A percentile compares a stretch with the other conserved stretches of the same genome.
Evolutionary conservation across 2,113 vertebrate species (phyloP).

Genomic region (Tachysurus fulvidraco): DNA sequence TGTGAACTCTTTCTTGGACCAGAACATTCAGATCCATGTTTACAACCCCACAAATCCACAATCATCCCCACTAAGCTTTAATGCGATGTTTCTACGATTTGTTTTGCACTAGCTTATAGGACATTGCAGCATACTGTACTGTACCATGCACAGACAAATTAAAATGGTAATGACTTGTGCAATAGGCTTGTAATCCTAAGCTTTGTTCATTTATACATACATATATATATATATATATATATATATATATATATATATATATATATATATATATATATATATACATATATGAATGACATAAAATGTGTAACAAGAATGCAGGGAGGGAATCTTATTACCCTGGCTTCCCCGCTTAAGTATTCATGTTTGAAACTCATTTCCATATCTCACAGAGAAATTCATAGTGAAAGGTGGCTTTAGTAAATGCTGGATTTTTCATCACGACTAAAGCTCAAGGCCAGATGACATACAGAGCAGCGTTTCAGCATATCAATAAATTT

Average conservation of each 20-base stretch:
- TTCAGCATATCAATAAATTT: neutral
- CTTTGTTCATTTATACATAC: neutral
- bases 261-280: too few species aligned
- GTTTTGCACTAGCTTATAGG: neutral
- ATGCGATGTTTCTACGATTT: neutral
- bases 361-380: neutral
- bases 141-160: neutral
- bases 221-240: neutral
- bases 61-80: neutral
- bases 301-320: too few species aligned
- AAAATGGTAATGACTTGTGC: neutral
- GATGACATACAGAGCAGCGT: neutral
- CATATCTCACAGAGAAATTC: neutral
- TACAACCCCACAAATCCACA: conserved; percentile 4
- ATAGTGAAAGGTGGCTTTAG: neutral
- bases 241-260: too few species aligned
- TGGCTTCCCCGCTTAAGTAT: neutral
- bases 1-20: neutral
- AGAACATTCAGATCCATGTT: conserved; percentile 10
- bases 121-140: neutral
- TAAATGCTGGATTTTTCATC: neutral
- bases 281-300: neutral
- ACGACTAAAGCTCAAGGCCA: neutral
- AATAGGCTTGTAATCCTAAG: neutral
- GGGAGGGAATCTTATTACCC: neutral